Conservation (phyloP, 2,888 invertebrate species). For the Anorthoa munda region DNA sequence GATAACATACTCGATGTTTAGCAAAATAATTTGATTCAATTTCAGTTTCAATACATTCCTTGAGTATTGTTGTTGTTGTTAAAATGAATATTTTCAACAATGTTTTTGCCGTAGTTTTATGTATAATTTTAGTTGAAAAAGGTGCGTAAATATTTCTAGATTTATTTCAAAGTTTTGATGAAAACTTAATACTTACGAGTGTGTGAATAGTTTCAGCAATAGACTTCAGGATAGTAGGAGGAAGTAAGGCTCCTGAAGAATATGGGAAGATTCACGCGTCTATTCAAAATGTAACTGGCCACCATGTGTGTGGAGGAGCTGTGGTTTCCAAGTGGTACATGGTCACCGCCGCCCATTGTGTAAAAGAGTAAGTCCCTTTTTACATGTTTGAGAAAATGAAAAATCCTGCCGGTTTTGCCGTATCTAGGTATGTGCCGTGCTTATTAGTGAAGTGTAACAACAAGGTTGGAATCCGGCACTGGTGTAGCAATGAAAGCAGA, state of each 20-base stretch:
- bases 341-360: constrained; percentile 86
- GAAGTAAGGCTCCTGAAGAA: constrained; percentile 75
- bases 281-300: constrained; percentile 81
- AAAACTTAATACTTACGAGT: constrained; percentile 6
- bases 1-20: constrained; percentile 31
- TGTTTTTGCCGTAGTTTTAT: constrained; percentile 28
- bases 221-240: constrained; percentile 80
- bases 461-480: too few species aligned
- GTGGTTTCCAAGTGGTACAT: constrained; percentile 80
- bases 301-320: constrained; percentile 86
- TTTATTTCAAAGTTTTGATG: too few species aligned
- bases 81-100: constrained; percentile 35
- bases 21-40: constrained; percentile 33
- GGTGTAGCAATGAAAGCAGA: too few species aligned
- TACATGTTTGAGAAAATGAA: background rate
- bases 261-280: constrained; percentile 84
- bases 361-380: constrained; percentile 74
- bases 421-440: too few species aligned
- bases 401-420: background rate
- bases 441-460: too few species aligned
- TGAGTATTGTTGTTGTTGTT: constrained; percentile 25
- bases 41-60: constrained; percentile 39
- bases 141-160: constrained; percentile 26
- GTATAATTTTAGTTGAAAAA: constrained; percentile 17
- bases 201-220: constrained; percentile 68